These are phyloP conservation scores for Steinernema feltiae DNA, from an alignment of 1,140 invertebrate species.

Conservation along the genomic window DNA sequence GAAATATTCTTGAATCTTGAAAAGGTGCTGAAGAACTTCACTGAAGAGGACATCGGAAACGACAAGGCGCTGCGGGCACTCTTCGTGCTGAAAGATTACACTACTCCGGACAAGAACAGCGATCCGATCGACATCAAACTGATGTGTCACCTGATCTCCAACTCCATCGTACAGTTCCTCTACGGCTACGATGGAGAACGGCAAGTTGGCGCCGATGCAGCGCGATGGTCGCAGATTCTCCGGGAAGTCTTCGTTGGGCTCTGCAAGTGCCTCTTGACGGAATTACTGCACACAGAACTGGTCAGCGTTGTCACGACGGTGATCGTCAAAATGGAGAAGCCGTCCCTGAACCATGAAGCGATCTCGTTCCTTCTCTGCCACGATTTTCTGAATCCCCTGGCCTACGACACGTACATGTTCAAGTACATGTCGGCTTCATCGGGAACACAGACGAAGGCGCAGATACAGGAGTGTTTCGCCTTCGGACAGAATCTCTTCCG, in stretches of 20 bases:
- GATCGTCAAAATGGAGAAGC: constrained; percentile 62
- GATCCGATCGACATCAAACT: not conserved
- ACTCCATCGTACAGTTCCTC: not conserved
- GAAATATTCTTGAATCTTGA: not conserved
- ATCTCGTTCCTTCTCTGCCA: constrained; percentile 77
- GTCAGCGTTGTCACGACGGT: constrained; percentile 21
- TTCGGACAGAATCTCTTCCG: constrained; percentile 87
- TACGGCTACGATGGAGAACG: not conserved
- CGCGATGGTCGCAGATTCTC: constrained; percentile 32
- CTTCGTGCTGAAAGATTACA: not conserved
- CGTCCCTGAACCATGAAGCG: constrained; percentile 81
- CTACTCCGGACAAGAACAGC: not conserved
- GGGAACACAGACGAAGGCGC: constrained; percentile 75
- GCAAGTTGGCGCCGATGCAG: not conserved
- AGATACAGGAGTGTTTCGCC: constrained; percentile 72
- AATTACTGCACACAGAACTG: constrained; percentile 30
- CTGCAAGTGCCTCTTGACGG: constrained; percentile 12
- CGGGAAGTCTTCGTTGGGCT: constrained; percentile 38
- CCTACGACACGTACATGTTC: constrained; percentile 78
- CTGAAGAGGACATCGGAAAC: not conserved
- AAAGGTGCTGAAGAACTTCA: not conserved
- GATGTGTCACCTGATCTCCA: not conserved
- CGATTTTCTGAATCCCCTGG: constrained; percentile 67
- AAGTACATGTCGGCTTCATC: no score
- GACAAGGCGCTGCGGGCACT: not conserved